A percentile compares a stretch with the other conserved stretches of the same genome.
Evolutionary conservation across 2,797 vertebrate genomes (phyloP).

Genomic region (Coilia nasus): DNA sequence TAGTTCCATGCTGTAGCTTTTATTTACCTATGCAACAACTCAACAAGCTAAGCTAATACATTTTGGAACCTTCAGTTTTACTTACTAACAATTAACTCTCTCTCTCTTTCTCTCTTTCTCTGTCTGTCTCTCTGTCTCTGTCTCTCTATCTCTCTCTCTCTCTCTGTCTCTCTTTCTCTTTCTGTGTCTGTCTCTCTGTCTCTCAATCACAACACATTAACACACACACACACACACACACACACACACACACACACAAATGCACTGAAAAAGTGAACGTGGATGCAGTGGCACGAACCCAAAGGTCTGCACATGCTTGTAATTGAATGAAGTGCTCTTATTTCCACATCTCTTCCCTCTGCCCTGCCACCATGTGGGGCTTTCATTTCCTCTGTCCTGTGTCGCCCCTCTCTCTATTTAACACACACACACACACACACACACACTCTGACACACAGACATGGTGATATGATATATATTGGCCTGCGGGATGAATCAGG

Average conservation of each 20-base stretch:
- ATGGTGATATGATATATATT: neutral
- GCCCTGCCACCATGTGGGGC: neutral
- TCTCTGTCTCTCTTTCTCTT: neutral
- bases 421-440: conserved; percentile 19
- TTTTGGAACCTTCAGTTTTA: too few relatives aligned
- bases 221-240: too few relatives aligned
- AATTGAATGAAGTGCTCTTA: conserved; percentile 8
- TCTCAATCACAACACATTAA: too few relatives aligned
- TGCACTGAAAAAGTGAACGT: neutral
- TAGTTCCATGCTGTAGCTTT: too few relatives aligned
- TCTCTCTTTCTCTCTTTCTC: too few relatives aligned
- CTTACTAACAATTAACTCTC: too few relatives aligned
- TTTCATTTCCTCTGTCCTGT: conserved; percentile 8
- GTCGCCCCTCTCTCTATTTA: neutral
- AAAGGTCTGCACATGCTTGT: neutral
- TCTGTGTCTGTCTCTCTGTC: neutral
- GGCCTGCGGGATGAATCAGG: neutral
- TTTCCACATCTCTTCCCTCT: neutral
- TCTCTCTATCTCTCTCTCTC: neutral
- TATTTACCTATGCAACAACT: too few relatives aligned
- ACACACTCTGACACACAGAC: neutral
- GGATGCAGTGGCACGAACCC: too few relatives aligned
- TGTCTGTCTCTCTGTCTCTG: too few relatives aligned
- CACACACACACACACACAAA: neutral
- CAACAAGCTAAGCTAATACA: too few relatives aligned